Evolutionary conservation across 2,888 invertebrate species (phyloP), one percentile per base, ranked within the genome.

Genomic region (Aporophyla nigra): DNA sequence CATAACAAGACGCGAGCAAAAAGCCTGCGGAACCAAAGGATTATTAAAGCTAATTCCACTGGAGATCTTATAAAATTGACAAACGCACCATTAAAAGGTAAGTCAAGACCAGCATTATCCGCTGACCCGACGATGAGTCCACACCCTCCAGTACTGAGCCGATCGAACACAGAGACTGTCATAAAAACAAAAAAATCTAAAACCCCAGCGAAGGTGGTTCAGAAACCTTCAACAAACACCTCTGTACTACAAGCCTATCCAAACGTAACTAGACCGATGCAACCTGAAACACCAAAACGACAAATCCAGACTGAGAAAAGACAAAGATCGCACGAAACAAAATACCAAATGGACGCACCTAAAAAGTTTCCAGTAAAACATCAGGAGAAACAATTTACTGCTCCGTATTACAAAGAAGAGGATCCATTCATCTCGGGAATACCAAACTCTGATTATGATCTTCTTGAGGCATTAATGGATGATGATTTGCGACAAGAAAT

Each of bases 391-490:
- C 89, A 87, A 56, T 85, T 88, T 61, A 88, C 80, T 59, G 83
- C 78, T 59, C 70, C 89, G 54, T 78, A 84, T 63, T 82, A 83
- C 19, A 92, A 90, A 81, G 85, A 90, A 78, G 90, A 88, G 33
- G 93, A 94, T 86, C 92, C 94, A n/a, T 93, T 94, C 77, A 93
- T 93, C 87, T 93, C 95, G 4, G 93, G 94, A 2, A 93, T 95
- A 84, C 92, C 87, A 1, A 94, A 93, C 87, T 93, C 95, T 12
- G 96, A 96, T 82, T 96, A 95, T 79, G 95, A 95, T 83, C 88
- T 95, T n/a, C 84, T 96, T 78, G 96, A 95, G 79, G 97, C 96
- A 91, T 91, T 95, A 77, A 96, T 95, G 92, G 97, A 94, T 87
- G 96, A 95, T 84, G 97, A 95, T 82, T 90, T 94, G 76, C 90